These are phyloP conservation scores for Tragopan temminckii DNA, from an alignment of 2,797 vertebrate species.

Conservation along the genomic window DNA sequence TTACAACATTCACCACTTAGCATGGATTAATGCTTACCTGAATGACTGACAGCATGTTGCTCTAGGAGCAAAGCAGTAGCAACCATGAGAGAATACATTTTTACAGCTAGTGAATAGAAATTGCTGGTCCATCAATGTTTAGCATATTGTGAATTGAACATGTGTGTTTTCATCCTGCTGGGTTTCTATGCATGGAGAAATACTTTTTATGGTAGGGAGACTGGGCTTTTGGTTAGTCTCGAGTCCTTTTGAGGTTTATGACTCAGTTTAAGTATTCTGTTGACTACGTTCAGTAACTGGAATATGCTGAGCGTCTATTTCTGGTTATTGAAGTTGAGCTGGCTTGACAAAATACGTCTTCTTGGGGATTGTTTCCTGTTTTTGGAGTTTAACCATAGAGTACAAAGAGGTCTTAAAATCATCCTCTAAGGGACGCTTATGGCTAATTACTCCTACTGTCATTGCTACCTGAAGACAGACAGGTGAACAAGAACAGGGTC, in stretches of 20 bases:
- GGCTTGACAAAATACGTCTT: neutral
- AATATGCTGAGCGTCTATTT: slow-evolving; percentile 4
- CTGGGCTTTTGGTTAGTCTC: neutral
- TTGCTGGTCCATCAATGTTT: neutral
- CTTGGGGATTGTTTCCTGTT: neutral
- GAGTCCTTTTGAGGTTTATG: neutral
- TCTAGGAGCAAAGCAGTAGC: neutral
- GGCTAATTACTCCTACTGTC: neutral
- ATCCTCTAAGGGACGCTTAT: neutral
- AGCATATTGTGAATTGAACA: neutral
- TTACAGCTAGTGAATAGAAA: neutral
- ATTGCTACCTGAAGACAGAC: neutral
- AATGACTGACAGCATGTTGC: neutral
- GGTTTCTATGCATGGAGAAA: neutral
- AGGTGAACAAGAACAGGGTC: neutral
- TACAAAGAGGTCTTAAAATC: neutral
- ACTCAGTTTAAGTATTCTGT: neutral
- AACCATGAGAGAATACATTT: neutral
- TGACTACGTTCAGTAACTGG: slow-evolving; percentile 13
- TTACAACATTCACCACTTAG: neutral
- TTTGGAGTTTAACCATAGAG: neutral
- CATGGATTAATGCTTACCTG: neutral
- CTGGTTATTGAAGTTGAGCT: neutral
- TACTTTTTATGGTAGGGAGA: neutral
- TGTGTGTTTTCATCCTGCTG: neutral